Evolutionary conservation across 2,113 vertebrate species (phyloP), one percentile per base, ranked within the genome.

Genomic region (Bujurquina vittata): DNA sequence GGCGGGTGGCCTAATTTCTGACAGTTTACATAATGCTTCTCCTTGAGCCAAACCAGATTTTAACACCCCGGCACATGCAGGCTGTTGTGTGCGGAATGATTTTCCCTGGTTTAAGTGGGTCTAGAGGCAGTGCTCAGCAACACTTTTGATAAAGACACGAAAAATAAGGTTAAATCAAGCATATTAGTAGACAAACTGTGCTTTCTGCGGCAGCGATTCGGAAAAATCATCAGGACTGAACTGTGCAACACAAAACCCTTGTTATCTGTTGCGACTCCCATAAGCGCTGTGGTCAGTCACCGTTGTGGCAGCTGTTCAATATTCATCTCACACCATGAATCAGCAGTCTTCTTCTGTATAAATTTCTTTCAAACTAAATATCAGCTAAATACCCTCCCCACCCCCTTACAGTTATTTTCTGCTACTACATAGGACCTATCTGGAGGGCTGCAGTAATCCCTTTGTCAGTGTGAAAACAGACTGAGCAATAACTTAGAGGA

Each of bases 11-110:
- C 84, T 82, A 11, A 60, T 88, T 87, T 86, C 65, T 40, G 78
- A 81, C 82, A 74, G 84, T 90, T 88, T 88, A 87, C 81, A 86
- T 81, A 79, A 83, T 72, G 76, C 55, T 73, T 46, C 49, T 79
- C 49, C 59, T 85, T 82, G 83, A 88, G 84, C 76, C 49, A 79
- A 84, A 83, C 5, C 80, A 81, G 84, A 89, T 79, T 79, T 86
- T 87, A 65, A 90, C 79, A 83, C 75, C 6, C 11, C 2, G 4
- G 23, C 23, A 40, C 73, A 79, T 73, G 35, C 62, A 88, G 20
- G 46, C 79, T 85, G 84, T 60, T 69, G 74, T 81, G 78, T 58
- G 77, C 10, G 1, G 29, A 83, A 54, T 10, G 58, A 57, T 49
- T 58, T 18, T 77, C 20, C 6, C 40, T 60, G n/a, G 58, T 55